These are phyloP conservation scores for Apostichopus parvimensis DNA, from an alignment of 35 echinoderm and acorn worm genomes.

Conservation along the genomic window DNA sequence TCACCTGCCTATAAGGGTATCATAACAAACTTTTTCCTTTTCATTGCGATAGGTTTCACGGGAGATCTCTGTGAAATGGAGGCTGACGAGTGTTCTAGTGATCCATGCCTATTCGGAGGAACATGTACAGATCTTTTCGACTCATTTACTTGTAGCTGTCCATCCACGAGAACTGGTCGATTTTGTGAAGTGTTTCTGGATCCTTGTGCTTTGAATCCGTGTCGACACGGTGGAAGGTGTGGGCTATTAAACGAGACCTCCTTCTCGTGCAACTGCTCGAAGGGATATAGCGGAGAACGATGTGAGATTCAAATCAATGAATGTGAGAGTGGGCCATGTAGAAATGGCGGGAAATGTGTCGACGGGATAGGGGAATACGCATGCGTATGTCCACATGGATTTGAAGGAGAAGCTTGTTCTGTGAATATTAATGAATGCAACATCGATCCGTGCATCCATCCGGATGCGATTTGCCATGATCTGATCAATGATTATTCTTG, in stretches of 20 bases:
- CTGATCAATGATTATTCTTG: constrained; percentile 60
- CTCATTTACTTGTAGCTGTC: constrained; percentile 67
- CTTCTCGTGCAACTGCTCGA: constrained; percentile 57
- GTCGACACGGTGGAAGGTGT: constrained; percentile 64
- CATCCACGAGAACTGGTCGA: constrained; percentile 51
- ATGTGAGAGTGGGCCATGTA: constrained; percentile 70
- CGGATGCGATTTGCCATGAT: constrained; percentile 46
- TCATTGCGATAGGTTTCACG: constrained; percentile 54
- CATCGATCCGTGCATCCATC: constrained; percentile 66
- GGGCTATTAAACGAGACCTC: constrained; percentile 27
- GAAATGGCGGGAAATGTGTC: constrained; percentile 78
- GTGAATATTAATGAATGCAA: constrained; percentile 75
- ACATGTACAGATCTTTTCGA: constrained; percentile 68
- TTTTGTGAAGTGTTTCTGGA: constrained; percentile 63
- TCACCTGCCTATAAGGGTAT: too few relatives aligned
- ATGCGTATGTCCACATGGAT: constrained; percentile 79
- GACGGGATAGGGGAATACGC: constrained; percentile 55
- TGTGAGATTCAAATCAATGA: constrained; percentile 71
- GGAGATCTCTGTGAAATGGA: constrained; percentile 63
- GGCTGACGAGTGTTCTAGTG: constrained; percentile 74
- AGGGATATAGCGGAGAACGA: constrained; percentile 57
- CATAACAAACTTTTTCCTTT: too few relatives aligned
- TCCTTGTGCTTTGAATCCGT: constrained; percentile 70
- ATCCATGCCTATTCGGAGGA: constrained; percentile 70
- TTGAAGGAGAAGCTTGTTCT: constrained; percentile 61